These are phyloP conservation scores for Pachliopta kotzebuea DNA, from an alignment of 2,888 invertebrate genomes.

Conservation along the genomic window DNA sequence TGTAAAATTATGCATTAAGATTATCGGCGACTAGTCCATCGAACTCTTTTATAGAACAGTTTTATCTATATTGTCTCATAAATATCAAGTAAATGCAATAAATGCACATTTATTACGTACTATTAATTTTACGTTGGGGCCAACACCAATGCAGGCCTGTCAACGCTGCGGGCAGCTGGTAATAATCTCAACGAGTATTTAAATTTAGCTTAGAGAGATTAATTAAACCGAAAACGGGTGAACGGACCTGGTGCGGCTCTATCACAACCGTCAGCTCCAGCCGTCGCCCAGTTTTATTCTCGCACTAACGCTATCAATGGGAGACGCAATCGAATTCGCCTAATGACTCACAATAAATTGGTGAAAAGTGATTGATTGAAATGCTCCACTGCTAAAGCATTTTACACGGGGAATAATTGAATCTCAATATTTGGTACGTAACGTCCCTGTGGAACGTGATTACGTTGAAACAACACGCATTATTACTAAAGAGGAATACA, in stretches of 20 bases:
- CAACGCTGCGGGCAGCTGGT: constrained; percentile 38
- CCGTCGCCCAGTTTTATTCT: constrained; percentile 69
- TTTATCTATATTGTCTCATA: background rate
- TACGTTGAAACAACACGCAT: constrained; percentile 15
- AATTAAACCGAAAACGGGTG: constrained; percentile 59
- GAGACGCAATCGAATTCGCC: constrained; percentile 72
- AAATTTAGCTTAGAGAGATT: constrained; percentile 71
- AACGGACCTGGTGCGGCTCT: constrained; percentile 47
- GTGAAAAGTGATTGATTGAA: constrained; percentile 73
- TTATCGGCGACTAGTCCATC: background rate
- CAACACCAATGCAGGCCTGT: constrained; percentile 9
- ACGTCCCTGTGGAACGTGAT: constrained; percentile 30
- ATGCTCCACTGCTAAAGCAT: constrained; percentile 57
- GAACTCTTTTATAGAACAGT: background rate
- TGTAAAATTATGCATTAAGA: too few species aligned
- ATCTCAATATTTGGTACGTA: constrained; percentile 57
- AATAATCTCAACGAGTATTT: constrained; percentile 56
- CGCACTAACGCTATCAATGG: constrained; percentile 59
- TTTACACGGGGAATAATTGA: constrained; percentile 61
- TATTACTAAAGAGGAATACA: background rate
- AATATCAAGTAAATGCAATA: background rate
- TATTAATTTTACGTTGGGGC: constrained; percentile 1
- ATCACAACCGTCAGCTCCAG: constrained; percentile 69
- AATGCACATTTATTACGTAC: background rate
- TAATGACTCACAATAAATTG: constrained; percentile 73